These are phyloP conservation scores for Amphiprion clarkii DNA, from an alignment of 2,797 vertebrate species.

Conservation along the genomic window DNA sequence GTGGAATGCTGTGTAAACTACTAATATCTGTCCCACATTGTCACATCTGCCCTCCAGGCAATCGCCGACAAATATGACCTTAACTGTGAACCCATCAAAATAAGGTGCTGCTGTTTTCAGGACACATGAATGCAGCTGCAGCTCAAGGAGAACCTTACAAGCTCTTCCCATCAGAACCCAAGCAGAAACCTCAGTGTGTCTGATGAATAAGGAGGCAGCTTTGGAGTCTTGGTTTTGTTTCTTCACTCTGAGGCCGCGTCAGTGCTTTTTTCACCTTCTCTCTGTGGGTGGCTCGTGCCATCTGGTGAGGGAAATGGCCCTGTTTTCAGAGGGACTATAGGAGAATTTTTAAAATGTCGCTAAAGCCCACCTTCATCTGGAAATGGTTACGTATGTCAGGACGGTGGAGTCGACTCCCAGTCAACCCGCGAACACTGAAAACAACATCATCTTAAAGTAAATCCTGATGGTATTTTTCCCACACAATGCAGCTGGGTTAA, in stretches of 20 bases:
- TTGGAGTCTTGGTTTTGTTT: conserved; percentile 1
- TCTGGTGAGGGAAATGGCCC: conserved; percentile 53
- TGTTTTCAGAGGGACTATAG: conserved; percentile 59
- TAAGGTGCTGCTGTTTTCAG: conserved; percentile 33
- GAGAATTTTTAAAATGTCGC: conserved; percentile 58
- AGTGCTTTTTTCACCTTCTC: conserved; percentile 39
- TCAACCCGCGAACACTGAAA: conserved; percentile 49
- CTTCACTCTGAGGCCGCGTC: conserved; percentile 17
- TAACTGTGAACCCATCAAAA: conserved; percentile 43
- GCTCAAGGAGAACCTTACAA: background rate
- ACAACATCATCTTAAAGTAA: conserved; percentile 53
- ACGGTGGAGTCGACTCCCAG: conserved; percentile 44
- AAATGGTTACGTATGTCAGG: conserved; percentile 67
- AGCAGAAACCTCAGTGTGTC: conserved; percentile 20
- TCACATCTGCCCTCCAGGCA: conserved; percentile 32
- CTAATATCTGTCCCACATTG: conserved; percentile 23
- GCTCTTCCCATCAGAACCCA: conserved; percentile 8
- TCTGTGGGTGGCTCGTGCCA: conserved; percentile 70
- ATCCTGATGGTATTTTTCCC: conserved; percentile 57
- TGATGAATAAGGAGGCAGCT: conserved; percentile 23
- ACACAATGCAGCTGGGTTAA: conserved; percentile 39
- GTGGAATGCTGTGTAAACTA: conserved; percentile 20
- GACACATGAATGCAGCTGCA: conserved; percentile 26
- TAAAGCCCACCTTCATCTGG: conserved; percentile 78
- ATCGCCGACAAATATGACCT: conserved; percentile 41